Conservation (phyloP, 2,797 vertebrate genomes). For the Alcedo quadribrachys region DNA sequence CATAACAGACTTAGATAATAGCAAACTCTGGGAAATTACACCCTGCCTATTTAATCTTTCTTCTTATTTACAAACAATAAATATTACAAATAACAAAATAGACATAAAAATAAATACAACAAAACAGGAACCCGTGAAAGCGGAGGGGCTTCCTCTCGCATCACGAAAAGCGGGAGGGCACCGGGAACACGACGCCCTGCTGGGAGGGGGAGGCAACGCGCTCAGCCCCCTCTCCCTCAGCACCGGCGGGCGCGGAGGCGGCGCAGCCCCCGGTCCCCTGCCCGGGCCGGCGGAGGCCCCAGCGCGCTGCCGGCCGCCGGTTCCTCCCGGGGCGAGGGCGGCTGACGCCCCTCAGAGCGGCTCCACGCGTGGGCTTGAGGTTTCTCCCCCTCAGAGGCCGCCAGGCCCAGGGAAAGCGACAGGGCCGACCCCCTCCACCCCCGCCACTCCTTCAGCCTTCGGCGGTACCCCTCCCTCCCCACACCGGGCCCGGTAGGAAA, state of each 20-base stretch:
- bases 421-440: not conserved
- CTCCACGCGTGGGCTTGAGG: not conserved
- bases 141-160: not conserved
- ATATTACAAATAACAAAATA: too few relatives aligned
- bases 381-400: not conserved
- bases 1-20: too few relatives aligned
- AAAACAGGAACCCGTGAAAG: too few relatives aligned
- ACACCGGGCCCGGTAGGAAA: not conserved
- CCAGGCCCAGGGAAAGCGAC: not conserved
- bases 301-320: not conserved
- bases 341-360: not conserved
- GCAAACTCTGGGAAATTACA: too few relatives aligned
- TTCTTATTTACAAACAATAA: too few relatives aligned
- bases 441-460: not conserved
- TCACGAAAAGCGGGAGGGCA: not conserved
- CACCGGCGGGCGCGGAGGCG: not conserved
- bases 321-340: not conserved
- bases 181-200: rapidly evolving
- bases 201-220: rapidly evolving
- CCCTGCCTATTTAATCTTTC: too few relatives aligned
- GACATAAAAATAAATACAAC: not conserved
- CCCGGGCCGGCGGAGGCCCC: not conserved
- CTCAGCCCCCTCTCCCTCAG: not conserved
- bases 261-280: not conserved
- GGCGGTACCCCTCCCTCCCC: not conserved